Percentiles rank a stretch among this genome's conserved stretches.
Evolutionary conservation across 2,888 invertebrate genomes (phyloP).

Genomic region (Agriopis marginaria): DNA sequence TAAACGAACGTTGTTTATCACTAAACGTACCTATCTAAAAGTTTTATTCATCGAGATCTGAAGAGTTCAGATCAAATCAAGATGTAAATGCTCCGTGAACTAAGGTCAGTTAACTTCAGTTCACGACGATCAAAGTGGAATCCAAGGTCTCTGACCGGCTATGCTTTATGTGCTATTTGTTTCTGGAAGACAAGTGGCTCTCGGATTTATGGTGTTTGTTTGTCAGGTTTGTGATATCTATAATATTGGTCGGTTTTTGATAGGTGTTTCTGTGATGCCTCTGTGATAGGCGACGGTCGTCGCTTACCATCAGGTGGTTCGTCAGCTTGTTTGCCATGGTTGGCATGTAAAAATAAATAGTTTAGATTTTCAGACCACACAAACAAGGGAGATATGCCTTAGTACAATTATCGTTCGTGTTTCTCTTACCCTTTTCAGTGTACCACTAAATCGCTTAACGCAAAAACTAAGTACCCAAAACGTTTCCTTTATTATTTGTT

Average conservation of each 20-base stretch:
- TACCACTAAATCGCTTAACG: too few species aligned
- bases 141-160: slow-evolving; percentile 24
- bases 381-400: too few species aligned
- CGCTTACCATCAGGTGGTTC: too few species aligned
- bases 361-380: too few species aligned
- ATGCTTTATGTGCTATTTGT: slow-evolving; percentile 25
- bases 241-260: background rate
- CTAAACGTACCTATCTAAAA: slow-evolving; percentile 19
- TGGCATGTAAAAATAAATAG: too few species aligned
- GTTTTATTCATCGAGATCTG: slow-evolving; percentile 36
- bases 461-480: too few species aligned
- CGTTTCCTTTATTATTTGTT: too few species aligned
- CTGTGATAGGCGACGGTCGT: too few species aligned
- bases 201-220: slow-evolving; percentile 23
- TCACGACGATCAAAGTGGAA: slow-evolving; percentile 29
- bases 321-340: too few species aligned
- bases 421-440: too few species aligned
- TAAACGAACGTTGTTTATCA: slow-evolving; percentile 26
- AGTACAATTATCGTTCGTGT: too few species aligned
- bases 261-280: background rate
- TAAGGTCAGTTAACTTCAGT: slow-evolving; percentile 31
- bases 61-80: slow-evolving; percentile 21
- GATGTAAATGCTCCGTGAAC: slow-evolving; percentile 25
- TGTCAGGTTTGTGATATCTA: slow-evolving; percentile 4
- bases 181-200: slow-evolving; percentile 18